Base-by-base conservation (phyloP, 2,888 invertebrate species). In the Brachynemurus nebulosus region DNA sequence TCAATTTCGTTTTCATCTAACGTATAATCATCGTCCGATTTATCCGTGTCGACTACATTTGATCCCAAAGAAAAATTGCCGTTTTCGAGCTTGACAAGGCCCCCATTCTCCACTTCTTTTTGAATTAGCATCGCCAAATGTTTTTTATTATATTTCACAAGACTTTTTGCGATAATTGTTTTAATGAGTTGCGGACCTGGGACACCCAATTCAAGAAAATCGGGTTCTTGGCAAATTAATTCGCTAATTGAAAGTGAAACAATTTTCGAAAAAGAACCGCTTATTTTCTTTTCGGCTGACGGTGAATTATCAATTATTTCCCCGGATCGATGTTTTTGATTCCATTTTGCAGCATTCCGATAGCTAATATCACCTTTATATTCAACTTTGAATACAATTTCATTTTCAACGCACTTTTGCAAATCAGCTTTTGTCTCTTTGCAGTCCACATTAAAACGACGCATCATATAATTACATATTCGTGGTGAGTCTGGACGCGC, bases 361-460 rank as follows among this genome's bases (percentile, higher is more conserved):
- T 88, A 88, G 67, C 85, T 86, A 52, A 80, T 82, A 65, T 78
- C 83, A 56, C 86, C 86, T 66, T 88, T 89, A 63, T 86, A 88
- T 59, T 86, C 83, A 21, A 88, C 88, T 71, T 83, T 83, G 51
- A 80, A 74, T 44, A 88, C 80, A 54, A 78, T 74, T 59, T 80
- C 81, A 47, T 76, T 76, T 54, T 80, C 80, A 11, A 86, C 75
- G 55, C 88, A 76, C 60, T 76, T 73, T 59, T 81, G 80, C 27
- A 88, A 69, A 63, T 82, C 81, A 47, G 76, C 69, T 58, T 76
- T 78, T 14, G 80, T 78, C 52, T 80, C 83, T 50, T 70, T 70
- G 38, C 75, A 74, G 57, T 75, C 71, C 46, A 85, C 74, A 56
- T 80, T 77, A 60, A 80, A 80, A 60, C 78, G 76, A 55, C 85